These are phyloP conservation scores for Malurus melanocephalus DNA, from an alignment of 2,113 vertebrate species.

Conservation along the genomic window DNA sequence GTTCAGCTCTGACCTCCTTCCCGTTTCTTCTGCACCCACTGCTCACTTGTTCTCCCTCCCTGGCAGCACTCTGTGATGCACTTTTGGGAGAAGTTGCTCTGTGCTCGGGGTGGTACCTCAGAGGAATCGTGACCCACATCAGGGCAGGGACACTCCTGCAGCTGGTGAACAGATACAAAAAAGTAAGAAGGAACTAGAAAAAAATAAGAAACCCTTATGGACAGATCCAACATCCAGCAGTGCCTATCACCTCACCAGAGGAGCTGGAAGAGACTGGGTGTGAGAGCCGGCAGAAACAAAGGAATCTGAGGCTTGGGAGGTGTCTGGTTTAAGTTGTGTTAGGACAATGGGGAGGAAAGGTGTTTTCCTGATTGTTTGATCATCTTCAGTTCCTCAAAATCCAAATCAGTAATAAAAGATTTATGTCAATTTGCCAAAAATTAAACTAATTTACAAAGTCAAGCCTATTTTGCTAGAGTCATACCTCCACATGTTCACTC, in stretches of 20 bases:
- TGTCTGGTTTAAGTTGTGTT: not conserved
- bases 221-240: fast-evolving
- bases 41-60: not conserved
- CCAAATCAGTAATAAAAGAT: not conserved
- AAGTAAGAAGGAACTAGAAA: not conserved
- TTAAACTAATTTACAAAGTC: not conserved
- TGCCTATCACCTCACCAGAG: not conserved
- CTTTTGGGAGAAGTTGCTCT: not conserved
- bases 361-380: not conserved
- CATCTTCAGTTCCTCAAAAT: not conserved
- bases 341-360: not conserved
- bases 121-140: fast-evolving
- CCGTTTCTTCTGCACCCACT: not conserved
- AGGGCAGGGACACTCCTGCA: not conserved
- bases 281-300: not conserved
- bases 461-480: not conserved
- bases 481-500: fast-evolving
- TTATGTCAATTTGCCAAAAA: not conserved
- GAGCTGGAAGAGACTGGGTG: not conserved
- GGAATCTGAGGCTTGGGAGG: not conserved
- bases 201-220: not conserved
- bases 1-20: not conserved
- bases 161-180: not conserved
- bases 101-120: not conserved
- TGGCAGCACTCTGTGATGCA: not conserved